These are phyloP conservation scores for Panonychus citri DNA, from an alignment of 1,140 invertebrate genomes.

Conservation along the genomic window DNA sequence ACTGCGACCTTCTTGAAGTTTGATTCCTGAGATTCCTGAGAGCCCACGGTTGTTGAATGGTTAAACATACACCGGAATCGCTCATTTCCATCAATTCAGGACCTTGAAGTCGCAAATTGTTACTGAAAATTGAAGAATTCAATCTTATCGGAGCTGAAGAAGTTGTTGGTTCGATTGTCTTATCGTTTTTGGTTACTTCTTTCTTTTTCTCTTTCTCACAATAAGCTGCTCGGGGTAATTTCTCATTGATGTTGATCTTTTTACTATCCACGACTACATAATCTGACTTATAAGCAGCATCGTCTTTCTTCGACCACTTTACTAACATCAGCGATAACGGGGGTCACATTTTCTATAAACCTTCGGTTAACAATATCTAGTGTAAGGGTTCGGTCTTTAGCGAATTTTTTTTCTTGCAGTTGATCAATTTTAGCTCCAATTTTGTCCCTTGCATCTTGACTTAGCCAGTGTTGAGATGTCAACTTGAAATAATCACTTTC, in stretches of 20 bases:
- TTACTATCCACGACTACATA: slow-evolving; percentile 5
- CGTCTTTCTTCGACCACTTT: slow-evolving; percentile 14
- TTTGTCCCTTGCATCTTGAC: slow-evolving; percentile 38
- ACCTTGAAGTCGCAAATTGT: slow-evolving; percentile 68
- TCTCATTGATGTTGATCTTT: slow-evolving; percentile 4
- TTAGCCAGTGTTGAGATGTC: slow-evolving; percentile 51
- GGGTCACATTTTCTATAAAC: slow-evolving; percentile 18
- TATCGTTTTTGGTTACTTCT: too few relatives aligned
- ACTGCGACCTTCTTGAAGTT: slow-evolving; percentile 73
- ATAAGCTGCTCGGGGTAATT: slow-evolving; percentile 3
- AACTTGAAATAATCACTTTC: slow-evolving; percentile 75
- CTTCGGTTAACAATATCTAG: slow-evolving; percentile 55
- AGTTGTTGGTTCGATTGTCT: too few relatives aligned
- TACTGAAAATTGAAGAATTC: background rate
- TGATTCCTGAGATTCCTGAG: slow-evolving; percentile 68
- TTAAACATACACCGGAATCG: slow-evolving; percentile 67
- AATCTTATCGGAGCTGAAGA: background rate
- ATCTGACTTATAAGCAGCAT: slow-evolving; percentile 3
- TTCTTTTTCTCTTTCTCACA: background rate
- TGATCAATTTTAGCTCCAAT: slow-evolving; percentile 48
- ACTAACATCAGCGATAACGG: slow-evolving; percentile 22
- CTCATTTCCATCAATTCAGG: slow-evolving; percentile 58
- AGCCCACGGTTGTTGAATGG: slow-evolving; percentile 92
- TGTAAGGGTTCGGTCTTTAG: slow-evolving; percentile 36
- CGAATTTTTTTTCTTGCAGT: slow-evolving; percentile 38